Evolutionary conservation across 2,113 vertebrate species (phyloP), one percentile per base, ranked within the genome.

Genomic region (Oncorhynchus masou): DNA sequence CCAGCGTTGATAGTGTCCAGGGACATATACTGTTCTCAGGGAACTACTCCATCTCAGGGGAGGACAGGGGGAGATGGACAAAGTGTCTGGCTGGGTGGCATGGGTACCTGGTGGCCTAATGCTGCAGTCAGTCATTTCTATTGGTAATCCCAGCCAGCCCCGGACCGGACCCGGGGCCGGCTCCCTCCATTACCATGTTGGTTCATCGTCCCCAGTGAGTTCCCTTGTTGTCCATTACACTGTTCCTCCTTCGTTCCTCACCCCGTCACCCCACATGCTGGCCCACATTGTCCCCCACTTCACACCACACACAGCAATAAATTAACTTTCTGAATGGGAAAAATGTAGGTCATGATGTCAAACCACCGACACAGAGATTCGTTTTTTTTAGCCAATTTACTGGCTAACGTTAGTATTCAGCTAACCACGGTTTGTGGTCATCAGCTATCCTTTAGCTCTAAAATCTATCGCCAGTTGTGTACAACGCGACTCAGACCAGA

Each of bases 311-410:
- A 72, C 29, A 62, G 49, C 45, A 82, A 81, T 12, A 29, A 15
- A 19, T 74, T 93, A 90, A 95, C 60, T 75, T 76, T 67, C 60
- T 51, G 71, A 95, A 48, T 59, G 71, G 95, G 93, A 95, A 94
- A 95, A 94, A 94, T 93, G 95, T 94, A 87, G 93, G 93, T 95
- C 87, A 93, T 95, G 95, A 95, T 96, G 94, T 96, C 94, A 95
- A 70, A 20, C 34, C 73, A 75, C 71, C 74, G 94, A 92, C 93
- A 93, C 93, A 89, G 91, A 91, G 51, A 75, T 71, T 71, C 74
- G 75, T 95, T 92, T 93, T 94, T 95, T 27, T 27, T 27, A 27
- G 27, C 27, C 3, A 3, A 3, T 27, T 27, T 27, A 27, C 27
- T 27, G 27, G 27, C 27, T 3, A 27, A 27, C 27, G 3, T 27